Evolutionary conservation across 2,888 invertebrate genomes (phyloP).

Genomic region (Selenia dentaria): DNA sequence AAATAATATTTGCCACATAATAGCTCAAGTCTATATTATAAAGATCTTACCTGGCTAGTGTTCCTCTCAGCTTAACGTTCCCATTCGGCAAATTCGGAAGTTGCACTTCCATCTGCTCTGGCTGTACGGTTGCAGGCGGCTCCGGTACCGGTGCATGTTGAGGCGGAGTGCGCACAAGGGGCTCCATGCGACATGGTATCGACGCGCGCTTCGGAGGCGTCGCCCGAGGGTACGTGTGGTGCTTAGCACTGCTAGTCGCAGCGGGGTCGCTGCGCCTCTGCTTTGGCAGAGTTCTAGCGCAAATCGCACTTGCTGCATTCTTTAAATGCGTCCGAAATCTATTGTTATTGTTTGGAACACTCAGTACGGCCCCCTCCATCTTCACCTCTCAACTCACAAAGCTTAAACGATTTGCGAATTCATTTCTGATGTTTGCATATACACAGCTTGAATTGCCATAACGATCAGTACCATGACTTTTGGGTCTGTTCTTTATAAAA

Average conservation of each 20-base stretch:
- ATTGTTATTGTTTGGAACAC: conserved; percentile 73
- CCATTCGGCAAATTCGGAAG: conserved; percentile 51
- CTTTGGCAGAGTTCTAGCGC: conserved; percentile 76
- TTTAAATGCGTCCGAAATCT: conserved; percentile 75
- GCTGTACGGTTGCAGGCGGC: conserved; percentile 44
- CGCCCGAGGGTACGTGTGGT: conserved; percentile 74
- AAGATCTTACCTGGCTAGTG: conserved; percentile 65
- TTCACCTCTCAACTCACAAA: conserved; percentile 34
- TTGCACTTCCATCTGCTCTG: conserved; percentile 46
- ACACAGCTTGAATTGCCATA: conserved; percentile 35
- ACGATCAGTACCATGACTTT: conserved; percentile 26
- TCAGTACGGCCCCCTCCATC: conserved; percentile 82
- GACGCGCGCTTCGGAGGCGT: conserved; percentile 67
- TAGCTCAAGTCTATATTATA: too few relatives aligned
- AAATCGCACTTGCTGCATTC: conserved; percentile 76
- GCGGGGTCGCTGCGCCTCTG: conserved; percentile 66
- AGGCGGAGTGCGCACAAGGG: conserved; percentile 53
- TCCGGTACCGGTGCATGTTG: conserved; percentile 47
- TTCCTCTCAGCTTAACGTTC: conserved; percentile 63
- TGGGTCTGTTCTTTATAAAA: background rate
- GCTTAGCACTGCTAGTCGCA: conserved; percentile 57
- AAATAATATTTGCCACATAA: too few relatives aligned
- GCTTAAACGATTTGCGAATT: conserved; percentile 60
- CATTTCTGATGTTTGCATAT: conserved; percentile 49
- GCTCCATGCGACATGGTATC: conserved; percentile 69